Evolutionary conservation across 1,140 invertebrate genomes (phyloP).

Genomic region (Lepidurus packardi): DNA sequence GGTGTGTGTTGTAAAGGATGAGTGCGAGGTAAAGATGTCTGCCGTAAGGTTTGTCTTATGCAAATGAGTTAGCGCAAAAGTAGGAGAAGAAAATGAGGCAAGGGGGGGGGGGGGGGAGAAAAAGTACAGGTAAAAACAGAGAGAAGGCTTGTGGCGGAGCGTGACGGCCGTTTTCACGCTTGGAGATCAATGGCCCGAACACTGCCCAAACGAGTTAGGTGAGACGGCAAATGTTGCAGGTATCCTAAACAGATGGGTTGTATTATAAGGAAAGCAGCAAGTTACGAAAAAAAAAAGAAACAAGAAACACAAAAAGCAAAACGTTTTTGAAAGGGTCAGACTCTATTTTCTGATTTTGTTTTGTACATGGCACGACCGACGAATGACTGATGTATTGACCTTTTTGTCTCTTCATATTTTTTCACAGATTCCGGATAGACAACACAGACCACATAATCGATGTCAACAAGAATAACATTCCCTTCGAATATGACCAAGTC

Average conservation of each 20-base stretch:
- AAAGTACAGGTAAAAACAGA: constrained; percentile 19
- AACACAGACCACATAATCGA: constrained; percentile 96
- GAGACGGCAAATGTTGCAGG: constrained; percentile 18
- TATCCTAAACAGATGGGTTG: constrained; percentile 9
- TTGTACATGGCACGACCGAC: neutral
- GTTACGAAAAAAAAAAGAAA: neutral
- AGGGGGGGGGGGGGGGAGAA: constrained; percentile 6
- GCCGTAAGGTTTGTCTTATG: neutral
- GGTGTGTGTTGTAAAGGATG: neutral
- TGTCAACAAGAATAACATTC: constrained; percentile 86
- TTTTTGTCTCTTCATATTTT: constrained; percentile 37
- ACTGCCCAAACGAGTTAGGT: constrained; percentile 21
- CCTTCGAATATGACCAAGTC: constrained; percentile 91
- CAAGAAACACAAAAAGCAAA: neutral
- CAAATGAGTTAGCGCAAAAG: constrained; percentile 14
- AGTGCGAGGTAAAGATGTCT: constrained; percentile 11
- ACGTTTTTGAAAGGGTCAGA: neutral
- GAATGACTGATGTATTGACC: neutral
- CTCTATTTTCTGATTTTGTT: constrained; percentile 1
- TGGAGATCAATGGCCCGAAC: constrained; percentile 17
- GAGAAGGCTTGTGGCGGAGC: constrained; percentile 20
- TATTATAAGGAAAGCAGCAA: neutral
- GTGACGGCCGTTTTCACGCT: constrained; percentile 21
- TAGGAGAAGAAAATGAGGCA: constrained; percentile 23
- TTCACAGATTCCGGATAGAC: constrained; percentile 89